Evolutionary conservation across 2,797 vertebrate species (phyloP), one percentile per base, ranked within the genome.

Genomic region (Yasuhikotakia modesta): DNA sequence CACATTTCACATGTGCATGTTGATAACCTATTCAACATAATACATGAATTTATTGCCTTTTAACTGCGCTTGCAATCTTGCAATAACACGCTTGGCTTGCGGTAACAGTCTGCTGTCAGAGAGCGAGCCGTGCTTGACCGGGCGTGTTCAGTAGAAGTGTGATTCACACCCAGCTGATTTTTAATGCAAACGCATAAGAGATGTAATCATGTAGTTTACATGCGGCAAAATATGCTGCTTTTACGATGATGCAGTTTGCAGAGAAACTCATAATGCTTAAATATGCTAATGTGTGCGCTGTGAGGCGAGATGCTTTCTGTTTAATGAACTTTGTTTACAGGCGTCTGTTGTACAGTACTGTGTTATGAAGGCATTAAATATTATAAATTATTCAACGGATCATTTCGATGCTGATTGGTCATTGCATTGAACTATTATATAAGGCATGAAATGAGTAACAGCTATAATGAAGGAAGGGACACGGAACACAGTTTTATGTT

Each of bases 141-240:
- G 55, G 55, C 74, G 6, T 60, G 61, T 69, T 69, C 74, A 76
- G 1, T 2, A 76, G 74, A 39, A n/a, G n/a, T 0, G 65, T 76
- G 65, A 77, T 69, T 77, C 75, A 77, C 75, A 77, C 53, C 53
- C 75, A 50, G 45, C 66, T 52, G 55, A 69, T 45, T 70, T 70
- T 78, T 70, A 78, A 70, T 77, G 57, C 67, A 24, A 69, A 70
- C 2, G 16, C 30, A 70, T 52, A 63, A 52, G 75, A 78, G 67
- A 32, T 78, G 57, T 43, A 70, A 77, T 77, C 60, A 77, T 69
- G n/a, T 52, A 4, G 19, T 70, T 53, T 63, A 27, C 67, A 78
- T 70, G 57, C 30, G 13, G 45, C 27, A 43, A 78, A 77, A 77
- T 70, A 32, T 60, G 75, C 55, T 24, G 43, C 69, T 63, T 78